phyloP scores from a whole-genome alignment of 2,113 vertebrate species.

The Forbesichthys papilliferus region DNA sequence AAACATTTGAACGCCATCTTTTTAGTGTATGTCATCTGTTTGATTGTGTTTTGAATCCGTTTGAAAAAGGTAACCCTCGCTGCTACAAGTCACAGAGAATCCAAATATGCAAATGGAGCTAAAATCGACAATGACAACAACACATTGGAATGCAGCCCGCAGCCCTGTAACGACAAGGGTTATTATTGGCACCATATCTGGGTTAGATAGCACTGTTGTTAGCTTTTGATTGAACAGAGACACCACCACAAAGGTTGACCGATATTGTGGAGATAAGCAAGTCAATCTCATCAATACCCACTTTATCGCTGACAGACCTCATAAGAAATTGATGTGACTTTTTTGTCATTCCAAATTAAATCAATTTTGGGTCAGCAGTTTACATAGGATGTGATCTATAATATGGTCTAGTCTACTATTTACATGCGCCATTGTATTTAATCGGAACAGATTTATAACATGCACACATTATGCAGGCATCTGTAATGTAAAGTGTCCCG shows the following conservation, averaged over 20 bases:
- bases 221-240: constrained; percentile 56
- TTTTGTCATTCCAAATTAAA: no score
- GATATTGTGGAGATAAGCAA: constrained; percentile 72
- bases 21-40: neutral
- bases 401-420: no score
- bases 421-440: no score
- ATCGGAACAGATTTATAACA: no score
- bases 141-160: constrained; percentile 47
- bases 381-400: no score
- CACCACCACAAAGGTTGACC: constrained; percentile 69
- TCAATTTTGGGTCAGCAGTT: no score
- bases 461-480: no score
- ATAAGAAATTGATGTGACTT: constrained; percentile 36
- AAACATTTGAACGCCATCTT: neutral
- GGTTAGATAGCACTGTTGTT: constrained; percentile 56
- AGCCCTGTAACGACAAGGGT: constrained; percentile 45
- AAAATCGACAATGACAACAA: neutral
- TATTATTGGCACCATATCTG: constrained; percentile 66
- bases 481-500: no score
- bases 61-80: neutral
- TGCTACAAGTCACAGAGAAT: neutral
- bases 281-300: constrained; percentile 61
- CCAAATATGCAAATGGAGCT: constrained; percentile 6
- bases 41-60: neutral
- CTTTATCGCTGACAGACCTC: constrained; percentile 48